Conservation (phyloP, 2,113 vertebrate genomes). For the Martes martes region DNA sequence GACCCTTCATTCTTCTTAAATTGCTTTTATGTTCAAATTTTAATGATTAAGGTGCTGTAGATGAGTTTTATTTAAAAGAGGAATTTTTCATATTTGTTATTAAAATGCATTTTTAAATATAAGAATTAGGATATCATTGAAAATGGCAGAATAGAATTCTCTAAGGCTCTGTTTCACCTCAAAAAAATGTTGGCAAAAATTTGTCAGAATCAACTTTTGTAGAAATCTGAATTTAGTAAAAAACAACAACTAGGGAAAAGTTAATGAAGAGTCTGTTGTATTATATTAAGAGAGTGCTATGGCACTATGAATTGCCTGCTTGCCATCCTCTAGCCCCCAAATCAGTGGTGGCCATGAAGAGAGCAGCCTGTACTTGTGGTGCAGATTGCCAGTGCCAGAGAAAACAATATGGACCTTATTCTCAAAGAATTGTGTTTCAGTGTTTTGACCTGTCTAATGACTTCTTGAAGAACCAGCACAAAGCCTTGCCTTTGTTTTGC, state of each 20-base stretch:
- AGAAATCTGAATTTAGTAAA: not conserved
- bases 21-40: conserved; percentile 25
- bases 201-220: not conserved
- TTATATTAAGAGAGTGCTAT: not conserved
- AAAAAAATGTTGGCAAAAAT: not conserved
- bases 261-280: not conserved
- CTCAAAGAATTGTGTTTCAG: not conserved
- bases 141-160: not conserved
- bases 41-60: not conserved
- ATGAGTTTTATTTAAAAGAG: not conserved
- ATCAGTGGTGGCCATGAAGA: not conserved
- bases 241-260: not conserved
- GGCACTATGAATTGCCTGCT: not conserved
- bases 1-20: not conserved
- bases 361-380: not conserved
- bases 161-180: not conserved
- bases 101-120: not conserved
- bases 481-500: not conserved
- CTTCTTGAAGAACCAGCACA: not conserved
- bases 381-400: not conserved
- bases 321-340: not conserved
- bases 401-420: not conserved
- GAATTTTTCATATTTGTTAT: not conserved
- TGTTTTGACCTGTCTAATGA: not conserved
- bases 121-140: not conserved